phyloP scores from a whole-genome alignment of 2,113 vertebrate species.

The Chloropsis hardwickii region DNA sequence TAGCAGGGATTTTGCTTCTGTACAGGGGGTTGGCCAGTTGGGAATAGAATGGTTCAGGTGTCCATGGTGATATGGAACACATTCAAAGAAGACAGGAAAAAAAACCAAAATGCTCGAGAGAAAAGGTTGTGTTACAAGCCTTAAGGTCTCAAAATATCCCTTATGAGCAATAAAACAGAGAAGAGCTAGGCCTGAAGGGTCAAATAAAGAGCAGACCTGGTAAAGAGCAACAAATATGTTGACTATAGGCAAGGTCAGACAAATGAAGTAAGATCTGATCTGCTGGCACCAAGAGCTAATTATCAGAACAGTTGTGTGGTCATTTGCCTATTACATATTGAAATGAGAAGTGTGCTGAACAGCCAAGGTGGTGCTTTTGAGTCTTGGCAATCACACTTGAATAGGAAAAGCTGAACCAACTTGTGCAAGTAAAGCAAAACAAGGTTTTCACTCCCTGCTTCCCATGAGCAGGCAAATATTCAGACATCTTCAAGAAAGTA shows the following conservation, averaged over 20 bases:
- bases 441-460: neutral
- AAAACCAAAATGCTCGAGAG: neutral
- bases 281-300: neutral
- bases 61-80: neutral
- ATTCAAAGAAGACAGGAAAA: neutral
- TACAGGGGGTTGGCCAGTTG: fast-evolving
- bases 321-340: neutral
- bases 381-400: neutral
- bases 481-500: neutral
- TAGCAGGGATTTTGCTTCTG: neutral
- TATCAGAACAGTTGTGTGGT: neutral
- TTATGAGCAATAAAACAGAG: neutral
- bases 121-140: neutral
- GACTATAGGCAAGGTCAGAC: neutral
- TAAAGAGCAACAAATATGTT: neutral
- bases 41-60: neutral
- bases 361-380: neutral
- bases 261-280: neutral
- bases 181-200: neutral
- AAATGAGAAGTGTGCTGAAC: neutral
- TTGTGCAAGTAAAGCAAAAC: neutral
- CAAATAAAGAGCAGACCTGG: neutral
- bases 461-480: neutral
- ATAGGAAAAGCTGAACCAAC: neutral
- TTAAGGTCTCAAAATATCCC: neutral